Base-by-base conservation (phyloP, 2,888 invertebrate genomes). In the Ellobium chinense region DNA sequence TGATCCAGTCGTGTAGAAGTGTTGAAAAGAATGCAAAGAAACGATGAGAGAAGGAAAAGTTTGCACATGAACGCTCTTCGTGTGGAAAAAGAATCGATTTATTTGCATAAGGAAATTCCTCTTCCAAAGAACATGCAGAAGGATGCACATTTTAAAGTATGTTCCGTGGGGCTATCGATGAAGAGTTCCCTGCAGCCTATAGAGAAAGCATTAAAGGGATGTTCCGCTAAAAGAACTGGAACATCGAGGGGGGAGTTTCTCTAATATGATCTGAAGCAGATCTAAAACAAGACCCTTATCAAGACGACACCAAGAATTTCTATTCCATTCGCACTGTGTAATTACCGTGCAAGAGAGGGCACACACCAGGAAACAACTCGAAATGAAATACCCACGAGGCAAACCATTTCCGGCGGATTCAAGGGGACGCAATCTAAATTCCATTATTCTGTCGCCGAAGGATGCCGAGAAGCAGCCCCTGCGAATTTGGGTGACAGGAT, bases 351-450 rank as follows among this genome's bases (percentile, higher is more conserved):
- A 72, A 56, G 72, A 58, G 58, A 56, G 58, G 9, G 46, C n/a
- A 31, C 72, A 56, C 72, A 18, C 24, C 72, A 60, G 72, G 72
- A 72, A 72, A 72, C 72, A 72, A 60, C 58, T 72, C 72, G 31
- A 72, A 58, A 72, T 72, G 58, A 60, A 60, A 72, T 60, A 72
- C 34, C 72, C 72, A 72, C 58, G 46, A 72, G 72, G 72, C 72
- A 72, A 72, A 72, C 36, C 58, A 60, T 58, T 72, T 72, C 72
- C 72, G 72, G 58, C 60, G 72, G 58, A 60, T 60, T 72, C 37
- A 54, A 72, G 58, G 56, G 56, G 58, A 72, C 46, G 72, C 72
- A 72, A 72, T 72, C 72, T 60, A 60, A 72, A 72, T 72, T 72
- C 72, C 72, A 72, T 72, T 72, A 72, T 72, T 58, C 72, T 54